Conservation (phyloP, 1,140 invertebrate species). For the Riptortus pedestris region DNA sequence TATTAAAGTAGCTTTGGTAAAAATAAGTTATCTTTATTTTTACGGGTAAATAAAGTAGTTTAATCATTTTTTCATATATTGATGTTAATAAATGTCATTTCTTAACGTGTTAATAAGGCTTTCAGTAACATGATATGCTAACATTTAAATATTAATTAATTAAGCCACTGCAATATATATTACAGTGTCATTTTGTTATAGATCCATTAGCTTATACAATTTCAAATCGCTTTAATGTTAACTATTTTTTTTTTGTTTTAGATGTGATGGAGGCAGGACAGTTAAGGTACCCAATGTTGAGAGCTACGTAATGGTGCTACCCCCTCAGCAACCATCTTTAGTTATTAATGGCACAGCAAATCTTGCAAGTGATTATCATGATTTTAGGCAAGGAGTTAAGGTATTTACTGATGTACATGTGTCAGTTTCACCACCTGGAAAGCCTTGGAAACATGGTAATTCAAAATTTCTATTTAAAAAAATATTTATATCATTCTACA, state of each 20-base stretch:
- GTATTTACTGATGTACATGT: constrained; percentile 73
- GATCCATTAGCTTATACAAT: too few relatives aligned
- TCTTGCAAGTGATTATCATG: constrained; percentile 70
- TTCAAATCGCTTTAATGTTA: too few relatives aligned
- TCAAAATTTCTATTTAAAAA: background rate
- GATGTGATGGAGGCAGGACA: constrained; percentile 57
- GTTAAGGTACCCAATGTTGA: constrained; percentile 63
- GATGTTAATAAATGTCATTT: too few relatives aligned
- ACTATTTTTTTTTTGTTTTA: constrained; percentile 32
- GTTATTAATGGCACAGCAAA: constrained; percentile 72
- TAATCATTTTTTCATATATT: too few relatives aligned
- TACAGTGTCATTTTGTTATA: too few relatives aligned
- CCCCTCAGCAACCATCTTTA: constrained; percentile 73
- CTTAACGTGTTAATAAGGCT: too few relatives aligned
- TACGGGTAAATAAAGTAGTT: too few relatives aligned
- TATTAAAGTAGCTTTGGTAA: too few relatives aligned
- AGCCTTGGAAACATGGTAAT: constrained; percentile 37
- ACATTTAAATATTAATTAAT: too few relatives aligned
- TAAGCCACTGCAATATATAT: too few relatives aligned
- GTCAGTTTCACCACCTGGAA: constrained; percentile 45
- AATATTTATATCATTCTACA: background rate
- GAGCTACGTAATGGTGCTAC: constrained; percentile 76
- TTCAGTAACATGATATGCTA: too few relatives aligned
- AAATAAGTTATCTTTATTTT: too few relatives aligned
- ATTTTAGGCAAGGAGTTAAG: constrained; percentile 70